Percentiles rank a stretch among this genome's conserved stretches.
phyloP scores from a whole-genome alignment of 1,140 invertebrate genomes.

The Drosophila kanapiae region DNA sequence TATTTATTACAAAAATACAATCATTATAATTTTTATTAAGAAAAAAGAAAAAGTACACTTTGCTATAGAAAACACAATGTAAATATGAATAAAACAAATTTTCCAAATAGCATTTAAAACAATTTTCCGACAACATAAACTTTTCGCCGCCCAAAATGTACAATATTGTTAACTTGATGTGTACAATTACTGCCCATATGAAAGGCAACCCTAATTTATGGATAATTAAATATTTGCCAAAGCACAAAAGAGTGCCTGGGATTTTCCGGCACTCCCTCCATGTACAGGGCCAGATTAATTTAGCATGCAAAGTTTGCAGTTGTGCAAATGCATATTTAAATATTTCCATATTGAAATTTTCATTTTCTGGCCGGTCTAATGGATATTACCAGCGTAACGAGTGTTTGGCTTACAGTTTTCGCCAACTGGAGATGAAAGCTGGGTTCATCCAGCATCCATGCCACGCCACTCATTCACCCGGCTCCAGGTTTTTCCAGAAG shows the following conservation, averaged over 20 bases:
- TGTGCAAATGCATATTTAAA: conserved; percentile 1
- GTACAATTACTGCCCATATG: conserved; percentile 3
- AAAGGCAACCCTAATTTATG: conserved; percentile 52
- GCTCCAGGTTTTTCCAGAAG: conserved; percentile 21
- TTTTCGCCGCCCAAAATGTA: background rate
- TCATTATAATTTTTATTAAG: background rate
- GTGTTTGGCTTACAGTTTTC: conserved; percentile 32
- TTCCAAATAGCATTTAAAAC: background rate
- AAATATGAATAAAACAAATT: background rate
- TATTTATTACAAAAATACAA: background rate
- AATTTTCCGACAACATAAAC: background rate
- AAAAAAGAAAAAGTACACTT: background rate
- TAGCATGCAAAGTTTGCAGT: conserved; percentile 21
- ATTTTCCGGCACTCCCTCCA: background rate
- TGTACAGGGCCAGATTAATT: conserved; percentile 16
- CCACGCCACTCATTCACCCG: background rate
- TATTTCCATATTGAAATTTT: conserved; percentile 38
- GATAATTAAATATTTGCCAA: conserved; percentile 70
- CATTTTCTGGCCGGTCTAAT: conserved; percentile 47
- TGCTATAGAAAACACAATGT: background rate
- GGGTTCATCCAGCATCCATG: conserved; percentile 3
- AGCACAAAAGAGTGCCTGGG: conserved; percentile 10
- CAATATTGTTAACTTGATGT: background rate
- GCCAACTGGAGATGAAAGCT: conserved; percentile 21
- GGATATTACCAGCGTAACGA: conserved; percentile 42